These are phyloP conservation scores for Axis porcinus DNA, from an alignment of 2,113 vertebrate species.

Conservation along the genomic window DNA sequence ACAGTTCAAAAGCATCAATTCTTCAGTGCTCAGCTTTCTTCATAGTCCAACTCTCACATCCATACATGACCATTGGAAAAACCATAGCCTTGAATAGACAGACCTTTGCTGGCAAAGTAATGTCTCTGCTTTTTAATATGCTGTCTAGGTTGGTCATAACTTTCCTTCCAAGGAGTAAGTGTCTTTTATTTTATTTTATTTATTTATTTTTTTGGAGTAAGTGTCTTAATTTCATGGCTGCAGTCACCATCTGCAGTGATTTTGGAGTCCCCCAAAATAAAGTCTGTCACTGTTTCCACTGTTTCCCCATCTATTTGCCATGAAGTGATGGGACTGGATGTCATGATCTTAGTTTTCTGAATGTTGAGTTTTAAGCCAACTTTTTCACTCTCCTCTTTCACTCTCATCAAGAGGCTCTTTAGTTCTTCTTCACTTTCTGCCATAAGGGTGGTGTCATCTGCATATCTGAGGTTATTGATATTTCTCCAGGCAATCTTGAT, in stretches of 20 bases:
- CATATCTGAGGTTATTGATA: background rate
- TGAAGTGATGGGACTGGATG: background rate
- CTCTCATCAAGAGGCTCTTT: background rate
- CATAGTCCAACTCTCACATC: background rate
- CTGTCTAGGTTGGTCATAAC: background rate
- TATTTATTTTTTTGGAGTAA: no score
- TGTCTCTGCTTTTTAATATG: background rate
- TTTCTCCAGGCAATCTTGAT: background rate
- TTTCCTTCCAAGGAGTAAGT: background rate
- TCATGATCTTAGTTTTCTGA: background rate
- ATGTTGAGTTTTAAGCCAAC: background rate
- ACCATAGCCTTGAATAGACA: background rate
- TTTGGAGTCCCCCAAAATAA: rapidly evolving
- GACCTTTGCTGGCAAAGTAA: background rate
- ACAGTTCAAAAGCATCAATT: background rate
- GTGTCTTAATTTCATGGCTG: background rate
- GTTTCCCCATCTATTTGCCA: background rate
- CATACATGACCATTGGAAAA: background rate
- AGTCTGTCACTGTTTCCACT: background rate
- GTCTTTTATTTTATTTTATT: no score
- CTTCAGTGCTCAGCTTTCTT: rapidly evolving
- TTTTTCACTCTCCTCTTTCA: background rate
- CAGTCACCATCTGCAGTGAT: background rate
- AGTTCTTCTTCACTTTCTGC: background rate
- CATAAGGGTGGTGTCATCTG: background rate